Conservation (phyloP, 2,113 vertebrate species). For the Gnathonemus longibarbis region DNA sequence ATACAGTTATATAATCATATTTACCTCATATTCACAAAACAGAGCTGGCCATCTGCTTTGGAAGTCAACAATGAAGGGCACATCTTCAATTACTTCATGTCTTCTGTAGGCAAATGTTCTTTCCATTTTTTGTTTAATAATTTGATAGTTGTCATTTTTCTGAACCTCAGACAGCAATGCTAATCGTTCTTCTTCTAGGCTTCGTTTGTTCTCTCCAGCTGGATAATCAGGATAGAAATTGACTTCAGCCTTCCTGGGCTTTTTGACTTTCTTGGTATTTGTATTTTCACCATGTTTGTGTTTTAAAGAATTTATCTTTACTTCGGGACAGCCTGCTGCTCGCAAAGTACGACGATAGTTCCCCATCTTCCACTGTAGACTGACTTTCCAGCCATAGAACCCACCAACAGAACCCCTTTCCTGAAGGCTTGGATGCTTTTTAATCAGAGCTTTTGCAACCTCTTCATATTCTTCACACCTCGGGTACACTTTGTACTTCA, state of each 20-base stretch:
- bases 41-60: not conserved
- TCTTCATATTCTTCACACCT: conserved; percentile 27
- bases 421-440: conserved; percentile 2
- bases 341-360: conserved; percentile 25
- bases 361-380: conserved; percentile 31
- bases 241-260: conserved; percentile 34
- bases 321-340: conserved; percentile 19
- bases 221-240: conserved; percentile 21
- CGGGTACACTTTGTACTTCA: conserved; percentile 26
- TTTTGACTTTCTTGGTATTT: conserved; percentile 24
- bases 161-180: conserved; percentile 9
- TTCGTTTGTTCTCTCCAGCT: conserved; percentile 10
- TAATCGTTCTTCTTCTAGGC: not conserved
- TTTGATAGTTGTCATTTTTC: conserved; percentile 6
- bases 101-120: conserved; percentile 6
- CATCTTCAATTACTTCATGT: conserved; percentile 18
- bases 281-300: not conserved
- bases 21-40: not conserved
- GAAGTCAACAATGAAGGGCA: not conserved
- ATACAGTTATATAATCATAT: not conserved
- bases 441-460: conserved; percentile 17
- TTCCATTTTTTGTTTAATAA: conserved; percentile 12
- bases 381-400: conserved; percentile 27
- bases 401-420: conserved; percentile 23
- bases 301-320: conserved; percentile 28